Evolutionary conservation across 2,797 vertebrate genomes (phyloP).

Genomic region (Tympanoctomys barrerae): DNA sequence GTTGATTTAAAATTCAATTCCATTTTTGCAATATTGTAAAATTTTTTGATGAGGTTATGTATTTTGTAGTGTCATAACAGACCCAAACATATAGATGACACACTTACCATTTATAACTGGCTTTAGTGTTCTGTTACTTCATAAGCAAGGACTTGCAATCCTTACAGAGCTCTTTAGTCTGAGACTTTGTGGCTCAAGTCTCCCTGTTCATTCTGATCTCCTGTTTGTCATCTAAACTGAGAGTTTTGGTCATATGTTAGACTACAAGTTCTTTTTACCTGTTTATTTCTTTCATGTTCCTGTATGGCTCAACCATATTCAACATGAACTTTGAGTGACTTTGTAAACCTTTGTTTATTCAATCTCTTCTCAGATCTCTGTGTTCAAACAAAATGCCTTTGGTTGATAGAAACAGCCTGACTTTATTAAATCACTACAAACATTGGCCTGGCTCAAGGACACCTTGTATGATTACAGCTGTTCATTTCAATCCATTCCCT

Average conservation of each 20-base stretch:
- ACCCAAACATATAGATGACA: not conserved
- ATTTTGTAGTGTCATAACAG: not conserved
- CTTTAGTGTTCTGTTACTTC: not conserved
- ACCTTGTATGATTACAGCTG: slow-evolving; percentile 30
- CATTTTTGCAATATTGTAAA: slow-evolving; percentile 15
- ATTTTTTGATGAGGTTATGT: not conserved
- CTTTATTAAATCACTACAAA: slow-evolving; percentile 38
- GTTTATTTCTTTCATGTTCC: slow-evolving; percentile 48
- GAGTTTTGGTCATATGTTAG: slow-evolving; percentile 38
- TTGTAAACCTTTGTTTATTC: slow-evolving; percentile 31
- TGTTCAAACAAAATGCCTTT: slow-evolving; percentile 51
- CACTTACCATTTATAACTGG: not conserved
- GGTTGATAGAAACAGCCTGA: not conserved
- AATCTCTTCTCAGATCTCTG: slow-evolving; percentile 37
- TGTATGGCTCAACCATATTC: slow-evolving; percentile 15
- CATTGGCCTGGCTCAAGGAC: slow-evolving; percentile 2
- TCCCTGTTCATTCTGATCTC: not conserved
- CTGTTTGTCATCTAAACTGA: slow-evolving; percentile 3
- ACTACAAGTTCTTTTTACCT: not conserved
- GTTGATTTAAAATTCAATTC: not conserved
- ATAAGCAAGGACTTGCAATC: not conserved
- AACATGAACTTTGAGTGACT: slow-evolving; percentile 50
- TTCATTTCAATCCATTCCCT: not conserved
- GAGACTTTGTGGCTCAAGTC: not conserved
- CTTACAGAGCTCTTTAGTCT: not conserved